Base-by-base conservation (phyloP, 2,113 vertebrate genomes). In the Oryzias curvinotus region DNA sequence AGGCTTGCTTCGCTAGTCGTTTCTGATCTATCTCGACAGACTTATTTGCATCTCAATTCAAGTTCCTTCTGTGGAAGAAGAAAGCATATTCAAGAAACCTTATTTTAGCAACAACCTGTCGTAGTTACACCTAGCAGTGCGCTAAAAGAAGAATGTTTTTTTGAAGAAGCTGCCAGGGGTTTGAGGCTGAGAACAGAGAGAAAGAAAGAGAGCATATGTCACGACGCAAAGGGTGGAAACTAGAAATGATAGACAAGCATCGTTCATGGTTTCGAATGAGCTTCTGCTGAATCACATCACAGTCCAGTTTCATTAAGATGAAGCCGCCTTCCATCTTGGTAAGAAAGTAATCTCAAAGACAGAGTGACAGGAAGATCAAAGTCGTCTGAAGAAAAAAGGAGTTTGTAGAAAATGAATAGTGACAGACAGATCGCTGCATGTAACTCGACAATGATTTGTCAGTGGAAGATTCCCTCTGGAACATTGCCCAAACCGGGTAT, bases 401-500 rank as follows among this genome's bases (percentile, higher is more conserved):
- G 42, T 19, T 8, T 77, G 65, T 43, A 58, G 72, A 69, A 74
- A 66, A 76, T 49, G 52, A 82, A 44, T 57, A 50, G 57, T 73
- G 73, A 75, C 73, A 71, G 81, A 87, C 65, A 77, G 64, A 79
- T 57, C 15, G 45, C 73, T 62, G 78, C 71, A 59, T 71, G 56
- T 84, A 75, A 88, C 75, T 83, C 71, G 64, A 56, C 62, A 54
- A 73, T 79, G 62, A 85, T 85, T 78, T 87, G 73, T 85, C 79
- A 77, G 75, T 46, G 73, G 56, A 66, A 74, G 73, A 56, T 83
- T 80, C 66, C 19, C 59, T 59, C 54, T 84, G 82, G 78, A 80
- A 57, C 4, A 7, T 8, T 41, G 65, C 81, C 83, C 81, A 57
- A 72, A 71, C 52, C 48, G 62, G 25, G 16, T 66, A 65, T 77